Conservation (phyloP, 2,113 vertebrate genomes). For the Blennius ocellaris region DNA sequence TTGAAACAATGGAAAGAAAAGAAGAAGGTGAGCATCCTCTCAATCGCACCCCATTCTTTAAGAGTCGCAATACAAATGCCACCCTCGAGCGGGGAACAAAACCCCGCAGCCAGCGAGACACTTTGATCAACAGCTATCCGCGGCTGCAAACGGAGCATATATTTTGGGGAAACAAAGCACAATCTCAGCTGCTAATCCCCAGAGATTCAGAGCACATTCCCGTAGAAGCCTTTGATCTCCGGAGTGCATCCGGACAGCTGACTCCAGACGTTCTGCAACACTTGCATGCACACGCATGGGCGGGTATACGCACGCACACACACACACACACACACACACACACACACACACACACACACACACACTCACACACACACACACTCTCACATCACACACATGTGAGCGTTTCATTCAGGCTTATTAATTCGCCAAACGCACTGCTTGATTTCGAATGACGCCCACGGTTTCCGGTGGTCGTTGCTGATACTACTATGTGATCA, state of each 20-base stretch:
- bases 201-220: conserved; percentile 79
- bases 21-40: conserved; percentile 7
- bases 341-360: too few species aligned
- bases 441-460: conserved; percentile 14
- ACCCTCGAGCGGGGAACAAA: conserved; percentile 52
- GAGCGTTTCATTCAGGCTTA: conserved; percentile 36
- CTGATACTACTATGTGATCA: not conserved
- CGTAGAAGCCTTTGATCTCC: conserved; percentile 82
- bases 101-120: conserved; percentile 42
- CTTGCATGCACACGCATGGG: conserved; percentile 40
- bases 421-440: conserved; percentile 36
- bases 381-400: too few species aligned
- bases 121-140: conserved; percentile 71
- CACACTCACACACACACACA: too few species aligned
- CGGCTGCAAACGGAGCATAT: conserved; percentile 63
- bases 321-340: too few species aligned
- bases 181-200: conserved; percentile 81
- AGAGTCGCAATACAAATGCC: conserved; percentile 41
- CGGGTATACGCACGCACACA: too few species aligned
- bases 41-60: conserved; percentile 25
- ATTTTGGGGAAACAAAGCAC: conserved; percentile 79
- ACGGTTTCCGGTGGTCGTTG: not conserved
- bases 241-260: conserved; percentile 76
- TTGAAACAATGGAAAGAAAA: conserved; percentile 18
- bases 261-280: conserved; percentile 69